Conservation (phyloP, 2,888 invertebrate genomes). For the Cheilosia impressa region DNA sequence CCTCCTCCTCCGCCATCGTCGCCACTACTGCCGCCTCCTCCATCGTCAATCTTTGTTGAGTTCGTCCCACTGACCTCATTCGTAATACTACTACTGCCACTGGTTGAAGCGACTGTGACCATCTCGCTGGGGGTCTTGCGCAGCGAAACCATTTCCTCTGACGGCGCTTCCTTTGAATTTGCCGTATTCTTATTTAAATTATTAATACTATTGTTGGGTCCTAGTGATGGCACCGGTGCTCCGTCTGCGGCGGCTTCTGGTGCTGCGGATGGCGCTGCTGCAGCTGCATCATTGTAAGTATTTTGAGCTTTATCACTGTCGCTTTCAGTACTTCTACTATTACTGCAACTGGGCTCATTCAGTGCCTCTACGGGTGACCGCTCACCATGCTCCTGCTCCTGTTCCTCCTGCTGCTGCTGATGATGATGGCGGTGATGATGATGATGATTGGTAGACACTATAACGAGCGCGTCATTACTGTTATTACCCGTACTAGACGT, state of each 20-base stretch:
- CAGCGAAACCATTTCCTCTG: conserved; percentile 68
- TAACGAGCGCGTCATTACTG: conserved; percentile 62
- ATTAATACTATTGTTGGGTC: conserved; percentile 82
- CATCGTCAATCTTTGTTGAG: conserved; percentile 73
- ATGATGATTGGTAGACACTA: conserved; percentile 54
- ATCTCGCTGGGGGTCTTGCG: conserved; percentile 61
- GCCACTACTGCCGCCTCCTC: conserved; percentile 59
- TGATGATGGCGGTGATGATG: not conserved
- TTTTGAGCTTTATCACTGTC: conserved; percentile 27
- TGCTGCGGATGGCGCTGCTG: conserved; percentile 64
- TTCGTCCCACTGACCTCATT: conserved; percentile 64
- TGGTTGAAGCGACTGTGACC: conserved; percentile 56
- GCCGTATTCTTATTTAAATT: conserved; percentile 76
- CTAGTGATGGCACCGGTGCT: conserved; percentile 78
- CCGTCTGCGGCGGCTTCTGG: conserved; percentile 73
- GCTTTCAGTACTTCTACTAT: conserved; percentile 25
- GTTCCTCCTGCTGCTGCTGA: conserved; percentile 21
- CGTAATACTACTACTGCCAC: conserved; percentile 75
- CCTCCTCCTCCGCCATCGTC: conserved; percentile 62
- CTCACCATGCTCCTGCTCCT: conserved; percentile 34
- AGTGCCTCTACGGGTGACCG: conserved; percentile 28
- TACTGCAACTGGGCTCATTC: conserved; percentile 63
- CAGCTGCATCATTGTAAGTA: conserved; percentile 53
- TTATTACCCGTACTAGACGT: conserved; percentile 69
- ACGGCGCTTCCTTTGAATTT: conserved; percentile 75